Base-by-base conservation (phyloP, 2,113 vertebrate genomes). In the Oncorhynchus masou region DNA sequence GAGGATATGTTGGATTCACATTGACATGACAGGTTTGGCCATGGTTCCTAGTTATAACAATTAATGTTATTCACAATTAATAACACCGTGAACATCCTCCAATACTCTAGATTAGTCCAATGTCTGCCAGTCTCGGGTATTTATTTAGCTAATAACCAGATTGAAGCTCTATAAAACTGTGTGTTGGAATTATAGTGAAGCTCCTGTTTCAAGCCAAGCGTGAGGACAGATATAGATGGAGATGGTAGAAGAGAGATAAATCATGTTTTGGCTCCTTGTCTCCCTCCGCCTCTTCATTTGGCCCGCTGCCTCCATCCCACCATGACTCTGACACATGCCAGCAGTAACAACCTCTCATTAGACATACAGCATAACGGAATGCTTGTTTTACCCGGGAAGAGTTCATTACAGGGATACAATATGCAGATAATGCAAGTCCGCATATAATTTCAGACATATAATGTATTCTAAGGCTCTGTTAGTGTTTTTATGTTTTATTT, bases 271-370 rank as follows among this genome's bases (percentile, higher is more conserved):
- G 68, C 75, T 73, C 74, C 73, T 4, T 54, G 3, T 16, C 51
- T 54, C 15, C 51, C 51, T 19, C 51, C 51, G 4, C 51, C 51
- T 54, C 16, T 54, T 54, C 51, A 15, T 54, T 54, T 54, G 51
- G 51, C 51, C 12, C 1, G 27, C 71, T 76, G 79, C 77, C 70
- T 81, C 72, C 70, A 45, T 27, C 76, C 77, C 74, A 70, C 65
- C 24, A 20, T n/a, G 39, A 68, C 31, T 25, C 66, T 62, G 80
- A 80, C 78, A 73, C 65, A 67, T 75, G 73, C 69, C 74, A 12
- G 65, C 75, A 73, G 80, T 7, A 73, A 74, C 64, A 74, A 24
- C 77, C 79, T 76, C 79, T 90, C 82, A 87, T 89, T 83, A 86
- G 51, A 54, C 12, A 54, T 19, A 71, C 75, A 74, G 65, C 71